Evolutionary conservation across 2,888 invertebrate genomes (phyloP).

Genomic region (Mactromeris polynyma): DNA sequence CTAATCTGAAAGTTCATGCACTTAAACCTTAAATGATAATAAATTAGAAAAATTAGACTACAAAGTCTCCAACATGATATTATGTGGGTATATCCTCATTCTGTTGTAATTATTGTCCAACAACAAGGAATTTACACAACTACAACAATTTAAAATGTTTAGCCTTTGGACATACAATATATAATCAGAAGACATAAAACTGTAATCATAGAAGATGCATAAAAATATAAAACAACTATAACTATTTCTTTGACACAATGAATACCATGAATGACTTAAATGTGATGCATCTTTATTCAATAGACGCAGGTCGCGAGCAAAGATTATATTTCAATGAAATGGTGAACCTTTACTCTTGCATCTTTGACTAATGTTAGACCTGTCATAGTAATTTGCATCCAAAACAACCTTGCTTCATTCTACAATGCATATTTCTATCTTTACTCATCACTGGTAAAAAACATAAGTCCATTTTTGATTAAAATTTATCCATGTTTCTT

Average conservation of each 20-base stretch:
- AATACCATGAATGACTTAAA: not conserved
- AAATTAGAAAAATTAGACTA: not conserved
- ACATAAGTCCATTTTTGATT: conserved; percentile 60
- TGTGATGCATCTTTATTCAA: conserved; percentile 16
- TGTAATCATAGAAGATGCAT: not conserved
- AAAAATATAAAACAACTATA: conserved; percentile 12
- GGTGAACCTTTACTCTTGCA: not conserved
- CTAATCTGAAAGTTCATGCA: no score
- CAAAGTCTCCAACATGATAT: not conserved
- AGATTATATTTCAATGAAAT: conserved; percentile 37
- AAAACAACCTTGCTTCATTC: conserved; percentile 15
- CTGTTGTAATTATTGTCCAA: not conserved
- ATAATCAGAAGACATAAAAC: conserved; percentile 10
- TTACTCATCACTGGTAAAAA: conserved; percentile 50
- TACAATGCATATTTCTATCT: conserved; percentile 47
- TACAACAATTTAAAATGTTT: conserved; percentile 7
- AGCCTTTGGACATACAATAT: not conserved
- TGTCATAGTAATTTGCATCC: conserved; percentile 57
- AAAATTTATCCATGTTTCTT: conserved; percentile 57
- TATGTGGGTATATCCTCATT: not conserved
- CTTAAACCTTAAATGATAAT: no score
- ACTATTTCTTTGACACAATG: not conserved
- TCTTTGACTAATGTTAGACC: conserved; percentile 33
- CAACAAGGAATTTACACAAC: not conserved
- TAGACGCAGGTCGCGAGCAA: not conserved